These are phyloP conservation scores for Cephonodes hylas DNA, from an alignment of 2,888 invertebrate species.

Conservation along the genomic window DNA sequence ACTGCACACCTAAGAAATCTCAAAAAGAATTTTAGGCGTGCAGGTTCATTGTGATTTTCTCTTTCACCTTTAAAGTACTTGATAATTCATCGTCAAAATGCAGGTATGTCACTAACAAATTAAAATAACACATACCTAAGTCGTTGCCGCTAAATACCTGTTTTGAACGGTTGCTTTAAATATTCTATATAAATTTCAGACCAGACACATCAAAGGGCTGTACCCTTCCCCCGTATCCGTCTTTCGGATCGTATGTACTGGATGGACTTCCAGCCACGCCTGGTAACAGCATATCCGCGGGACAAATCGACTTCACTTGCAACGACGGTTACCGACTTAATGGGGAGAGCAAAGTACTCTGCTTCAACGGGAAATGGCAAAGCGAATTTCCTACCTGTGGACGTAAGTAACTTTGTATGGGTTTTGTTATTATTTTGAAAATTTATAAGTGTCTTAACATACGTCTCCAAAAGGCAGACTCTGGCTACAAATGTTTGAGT, in stretches of 20 bases:
- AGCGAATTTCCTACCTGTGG: conserved; percentile 31
- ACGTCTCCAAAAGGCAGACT: no score
- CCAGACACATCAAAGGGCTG: conserved; percentile 37
- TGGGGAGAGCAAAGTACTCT: conserved; percentile 32
- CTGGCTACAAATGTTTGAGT: no score
- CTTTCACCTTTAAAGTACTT: no score
- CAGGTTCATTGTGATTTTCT: no score
- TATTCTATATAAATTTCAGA: conserved; percentile 23
- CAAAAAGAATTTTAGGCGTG: no score
- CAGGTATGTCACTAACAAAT: no score
- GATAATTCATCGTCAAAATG: background rate
- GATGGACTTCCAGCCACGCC: conserved; percentile 41
- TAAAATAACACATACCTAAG: no score
- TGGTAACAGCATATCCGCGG: conserved; percentile 36
- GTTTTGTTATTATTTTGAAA: no score
- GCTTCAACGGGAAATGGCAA: conserved; percentile 48
- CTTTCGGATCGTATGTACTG: conserved; percentile 46
- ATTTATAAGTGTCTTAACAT: no score
- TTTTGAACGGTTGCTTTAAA: no score
- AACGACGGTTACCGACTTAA: conserved; percentile 42
- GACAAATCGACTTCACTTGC: conserved; percentile 50
- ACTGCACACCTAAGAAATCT: no score
- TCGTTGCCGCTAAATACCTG: no score
- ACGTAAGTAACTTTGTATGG: conserved; percentile 28
- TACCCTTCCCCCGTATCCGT: conserved; percentile 47